Evolutionary conservation across 2,888 invertebrate species (phyloP), one percentile per base, ranked within the genome.

Genomic region (Meta bourneti): DNA sequence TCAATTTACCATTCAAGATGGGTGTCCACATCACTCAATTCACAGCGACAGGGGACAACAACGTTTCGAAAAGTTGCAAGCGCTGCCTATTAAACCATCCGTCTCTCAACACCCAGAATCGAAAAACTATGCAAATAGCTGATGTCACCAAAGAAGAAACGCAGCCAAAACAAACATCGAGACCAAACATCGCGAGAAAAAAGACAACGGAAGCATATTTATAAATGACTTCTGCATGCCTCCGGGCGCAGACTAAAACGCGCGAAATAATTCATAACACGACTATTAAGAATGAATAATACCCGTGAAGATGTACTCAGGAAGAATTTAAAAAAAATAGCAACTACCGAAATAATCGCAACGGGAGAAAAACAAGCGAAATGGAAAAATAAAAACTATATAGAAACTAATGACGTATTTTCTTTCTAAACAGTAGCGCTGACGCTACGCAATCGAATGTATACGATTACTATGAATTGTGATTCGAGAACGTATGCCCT

Each of bases 381-480:
- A 1, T 7, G 77, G n/a, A 85, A 77, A 77, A 85, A 77, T 69
- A 77, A 54, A 77, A 77, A 85, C 75, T 69, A 77, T 48, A 77
- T 69, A 61, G 19, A 34, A 49, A 85, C 77, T 85, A 85, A 85
- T 77, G 85, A 85, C 52, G 52, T 77, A 77, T 77, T 77, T 77
- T 20, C 49, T 85, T 77, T 77, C 74, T 54, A 72, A 74, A 82
- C 13, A 83, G 52, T 20, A 13, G 11, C 34, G 34, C 48, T 83
- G 72, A 83, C 20, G 49, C 51, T n/a, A 71, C 48, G 19, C 34
- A 70, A 69, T 48, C 61, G 71, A 82, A 82, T 49, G 70, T 82
- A 71, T 74, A 74, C 70, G 85, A 85, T 85, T 77, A 77, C 77
- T 52, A 85, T 77, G 85, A 69, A 85, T 77, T 85, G 77, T 75